Conservation (phyloP, 2,797 vertebrate species). For the Steatocranus sp. region DNA sequence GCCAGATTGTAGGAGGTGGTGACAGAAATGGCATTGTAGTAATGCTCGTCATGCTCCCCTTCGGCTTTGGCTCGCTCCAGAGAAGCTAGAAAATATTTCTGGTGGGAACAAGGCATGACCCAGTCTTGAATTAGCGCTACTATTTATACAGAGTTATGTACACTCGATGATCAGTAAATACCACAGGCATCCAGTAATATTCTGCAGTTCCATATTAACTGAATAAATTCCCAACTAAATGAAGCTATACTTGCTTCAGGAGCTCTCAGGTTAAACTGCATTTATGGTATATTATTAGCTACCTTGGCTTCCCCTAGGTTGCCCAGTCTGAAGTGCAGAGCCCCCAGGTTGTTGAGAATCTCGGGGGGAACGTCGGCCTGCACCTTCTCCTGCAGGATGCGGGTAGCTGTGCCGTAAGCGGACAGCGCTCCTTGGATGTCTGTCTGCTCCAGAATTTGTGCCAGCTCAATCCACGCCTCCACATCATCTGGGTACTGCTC, state of each 20-base stretch:
- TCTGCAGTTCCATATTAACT: not conserved
- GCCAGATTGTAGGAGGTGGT: slow-evolving; percentile 98
- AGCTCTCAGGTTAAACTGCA: not conserved
- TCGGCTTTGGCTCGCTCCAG: slow-evolving; percentile 97
- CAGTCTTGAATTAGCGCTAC: not conserved
- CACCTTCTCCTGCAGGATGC: slow-evolving; percentile 98
- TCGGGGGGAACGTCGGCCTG: slow-evolving; percentile 98
- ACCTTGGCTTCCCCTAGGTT: slow-evolving; percentile 98
- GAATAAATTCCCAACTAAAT: not conserved
- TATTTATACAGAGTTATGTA: not conserved
- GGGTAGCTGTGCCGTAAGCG: slow-evolving; percentile 95
- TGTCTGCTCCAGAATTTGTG: slow-evolving; percentile 97
- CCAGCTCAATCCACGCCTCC: slow-evolving; percentile 98
- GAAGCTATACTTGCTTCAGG: not conserved
- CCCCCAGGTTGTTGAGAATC: slow-evolving; percentile 98
- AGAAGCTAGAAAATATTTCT: slow-evolving; percentile 98
- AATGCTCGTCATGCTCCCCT: slow-evolving; percentile 97
- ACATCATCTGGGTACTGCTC: slow-evolving; percentile 98
- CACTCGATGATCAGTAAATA: not conserved
- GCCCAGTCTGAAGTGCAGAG: slow-evolving; percentile 96
- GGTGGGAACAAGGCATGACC: not conserved
- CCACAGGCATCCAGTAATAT: not conserved
- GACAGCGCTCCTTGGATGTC: slow-evolving; percentile 98
- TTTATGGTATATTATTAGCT: not conserved
- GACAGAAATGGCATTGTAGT: slow-evolving; percentile 98